Conservation (phyloP, 2,888 invertebrate genomes). For the Trichopoda pennipes region DNA sequence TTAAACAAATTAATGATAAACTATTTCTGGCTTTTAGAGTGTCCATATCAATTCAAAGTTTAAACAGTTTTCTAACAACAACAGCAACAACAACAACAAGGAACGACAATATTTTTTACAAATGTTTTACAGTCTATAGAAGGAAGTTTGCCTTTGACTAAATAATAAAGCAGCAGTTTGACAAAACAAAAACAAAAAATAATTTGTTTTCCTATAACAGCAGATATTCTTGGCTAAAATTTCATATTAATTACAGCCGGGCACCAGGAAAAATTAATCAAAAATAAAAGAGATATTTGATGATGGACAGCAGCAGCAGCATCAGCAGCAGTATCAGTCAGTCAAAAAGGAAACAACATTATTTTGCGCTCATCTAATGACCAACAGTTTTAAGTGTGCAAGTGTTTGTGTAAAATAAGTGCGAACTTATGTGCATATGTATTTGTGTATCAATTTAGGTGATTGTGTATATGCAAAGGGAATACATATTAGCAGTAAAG, state of each 20-base stretch:
- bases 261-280: constrained; percentile 35
- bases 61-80: background rate
- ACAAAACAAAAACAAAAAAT: no score
- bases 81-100: no score
- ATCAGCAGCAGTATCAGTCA: background rate
- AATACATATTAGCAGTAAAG: constrained; percentile 44
- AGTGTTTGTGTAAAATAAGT: background rate
- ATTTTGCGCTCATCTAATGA: constrained; percentile 17
- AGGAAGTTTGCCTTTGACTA: background rate
- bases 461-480: constrained; percentile 45
- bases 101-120: no score
- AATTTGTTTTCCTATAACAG: background rate
- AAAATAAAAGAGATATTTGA: constrained; percentile 40
- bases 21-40: background rate
- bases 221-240: constrained; percentile 10
- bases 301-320: background rate
- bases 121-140: background rate
- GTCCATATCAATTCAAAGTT: background rate
- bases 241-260: constrained; percentile 20
- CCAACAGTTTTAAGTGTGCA: constrained; percentile 2
- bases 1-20: constrained; percentile 36
- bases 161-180: no score
- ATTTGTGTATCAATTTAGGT: background rate
- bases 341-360: constrained; percentile 18
- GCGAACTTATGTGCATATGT: background rate